Evolutionary conservation across 2,113 vertebrate species (phyloP).

Genomic region (Ciconia stormi): DNA sequence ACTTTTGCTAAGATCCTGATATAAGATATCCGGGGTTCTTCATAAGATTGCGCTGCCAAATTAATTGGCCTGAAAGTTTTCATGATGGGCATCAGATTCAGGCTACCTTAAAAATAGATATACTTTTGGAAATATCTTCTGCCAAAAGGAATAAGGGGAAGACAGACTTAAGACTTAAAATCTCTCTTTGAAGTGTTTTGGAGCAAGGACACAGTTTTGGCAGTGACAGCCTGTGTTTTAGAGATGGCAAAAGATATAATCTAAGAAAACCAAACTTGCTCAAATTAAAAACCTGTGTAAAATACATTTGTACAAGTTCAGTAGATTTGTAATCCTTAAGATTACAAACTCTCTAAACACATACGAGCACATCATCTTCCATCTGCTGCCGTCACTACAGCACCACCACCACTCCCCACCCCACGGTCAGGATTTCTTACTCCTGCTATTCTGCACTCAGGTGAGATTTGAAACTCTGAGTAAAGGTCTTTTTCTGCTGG

Average conservation of each 20-base stretch:
- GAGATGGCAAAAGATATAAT: slow-evolving; percentile 1
- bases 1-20: not conserved
- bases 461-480: not conserved
- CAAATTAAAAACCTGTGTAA: slow-evolving; percentile 34
- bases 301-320: not conserved
- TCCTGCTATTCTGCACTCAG: not conserved
- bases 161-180: not conserved
- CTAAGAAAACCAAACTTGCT: not conserved
- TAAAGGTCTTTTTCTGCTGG: not conserved
- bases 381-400: not conserved
- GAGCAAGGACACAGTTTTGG: not conserved
- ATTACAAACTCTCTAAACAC: not conserved
- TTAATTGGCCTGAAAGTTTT: not conserved
- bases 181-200: slow-evolving; percentile 25
- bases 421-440: not conserved
- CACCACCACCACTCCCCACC: not conserved
- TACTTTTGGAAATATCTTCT: not conserved
- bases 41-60: not conserved
- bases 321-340: not conserved
- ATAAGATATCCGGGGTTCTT: not conserved
- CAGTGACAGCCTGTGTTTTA: slow-evolving; percentile 29
- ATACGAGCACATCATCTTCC: not conserved
- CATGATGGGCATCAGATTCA: rapidly evolving
- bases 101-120: not conserved
- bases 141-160: not conserved